Conservation (phyloP, 2,797 vertebrate species). For the Amniataba percoides region DNA sequence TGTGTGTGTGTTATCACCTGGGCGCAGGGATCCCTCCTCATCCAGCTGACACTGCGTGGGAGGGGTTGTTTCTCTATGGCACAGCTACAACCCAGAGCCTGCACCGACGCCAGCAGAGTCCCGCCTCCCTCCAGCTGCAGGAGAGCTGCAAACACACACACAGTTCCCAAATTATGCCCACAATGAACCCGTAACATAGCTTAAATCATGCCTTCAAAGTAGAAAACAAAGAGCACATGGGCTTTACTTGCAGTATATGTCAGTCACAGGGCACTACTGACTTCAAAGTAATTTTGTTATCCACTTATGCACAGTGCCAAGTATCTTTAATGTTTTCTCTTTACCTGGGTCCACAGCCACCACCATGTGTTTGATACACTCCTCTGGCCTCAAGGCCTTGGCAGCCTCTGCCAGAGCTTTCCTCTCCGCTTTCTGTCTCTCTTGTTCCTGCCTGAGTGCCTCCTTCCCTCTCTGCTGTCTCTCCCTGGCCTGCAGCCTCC, state of each 20-base stretch:
- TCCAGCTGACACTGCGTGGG: constrained; percentile 90
- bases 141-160: constrained; percentile 78
- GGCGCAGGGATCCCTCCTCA: constrained; percentile 73
- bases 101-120: constrained; percentile 86
- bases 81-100: constrained; percentile 88
- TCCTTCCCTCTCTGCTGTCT: constrained; percentile 71
- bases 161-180: background rate
- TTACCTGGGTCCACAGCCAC: constrained; percentile 91
- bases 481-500: constrained; percentile 66
- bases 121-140: constrained; percentile 91
- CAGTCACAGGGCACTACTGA: background rate
- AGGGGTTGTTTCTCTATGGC: constrained; percentile 88
- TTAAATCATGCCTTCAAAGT: background rate
- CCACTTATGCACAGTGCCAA: constrained; percentile 1
- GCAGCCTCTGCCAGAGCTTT: constrained; percentile 74
- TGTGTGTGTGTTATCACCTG: constrained; percentile 72
- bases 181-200: background rate
- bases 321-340: background rate
- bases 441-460: constrained; percentile 58
- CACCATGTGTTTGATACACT: constrained; percentile 90
- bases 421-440: constrained; percentile 81
- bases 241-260: background rate
- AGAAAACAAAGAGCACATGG: background rate
- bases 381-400: constrained; percentile 89
- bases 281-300: background rate